Evolutionary conservation across 2,113 vertebrate species (phyloP).

Genomic region (Sinocyclocheilus anophthalmus): DNA sequence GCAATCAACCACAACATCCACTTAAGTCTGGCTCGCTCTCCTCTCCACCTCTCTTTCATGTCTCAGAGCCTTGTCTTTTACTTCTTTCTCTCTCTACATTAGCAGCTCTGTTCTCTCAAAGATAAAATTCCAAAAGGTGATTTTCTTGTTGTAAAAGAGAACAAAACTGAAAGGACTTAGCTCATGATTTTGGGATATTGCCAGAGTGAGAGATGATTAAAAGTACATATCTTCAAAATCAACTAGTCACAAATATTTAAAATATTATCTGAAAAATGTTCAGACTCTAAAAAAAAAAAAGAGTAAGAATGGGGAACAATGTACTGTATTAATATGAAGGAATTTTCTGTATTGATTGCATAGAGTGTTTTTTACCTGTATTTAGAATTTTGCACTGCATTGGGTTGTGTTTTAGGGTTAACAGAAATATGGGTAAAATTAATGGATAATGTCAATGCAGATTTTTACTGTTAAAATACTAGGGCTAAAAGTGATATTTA

Average conservation of each 20-base stretch:
- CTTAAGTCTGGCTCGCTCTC: slow-evolving; percentile 30
- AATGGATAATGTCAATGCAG: too few relatives aligned
- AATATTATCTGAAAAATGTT: not conserved
- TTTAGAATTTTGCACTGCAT: too few relatives aligned
- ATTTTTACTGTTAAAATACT: too few relatives aligned
- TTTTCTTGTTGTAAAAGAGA: not conserved
- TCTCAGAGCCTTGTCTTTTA: slow-evolving; percentile 9
- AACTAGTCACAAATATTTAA: not conserved
- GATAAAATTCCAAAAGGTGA: not conserved
- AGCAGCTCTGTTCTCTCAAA: not conserved
- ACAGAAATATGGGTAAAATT: too few relatives aligned
- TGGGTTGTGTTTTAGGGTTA: too few relatives aligned
- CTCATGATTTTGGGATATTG: not conserved
- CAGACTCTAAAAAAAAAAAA: too few relatives aligned
- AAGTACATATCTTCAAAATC: not conserved
- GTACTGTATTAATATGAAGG: too few relatives aligned
- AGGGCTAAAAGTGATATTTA: too few relatives aligned
- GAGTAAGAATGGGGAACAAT: too few relatives aligned
- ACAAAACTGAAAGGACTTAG: slow-evolving; percentile 3
- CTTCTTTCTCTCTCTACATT: not conserved
- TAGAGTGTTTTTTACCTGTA: too few relatives aligned
- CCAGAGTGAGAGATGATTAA: not conserved
- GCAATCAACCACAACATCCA: slow-evolving; percentile 39
- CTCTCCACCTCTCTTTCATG: not conserved
- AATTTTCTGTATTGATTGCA: too few relatives aligned